Evolutionary conservation across 1,140 invertebrate species (phyloP).

Genomic region (Acromyrmex echinatior): DNA sequence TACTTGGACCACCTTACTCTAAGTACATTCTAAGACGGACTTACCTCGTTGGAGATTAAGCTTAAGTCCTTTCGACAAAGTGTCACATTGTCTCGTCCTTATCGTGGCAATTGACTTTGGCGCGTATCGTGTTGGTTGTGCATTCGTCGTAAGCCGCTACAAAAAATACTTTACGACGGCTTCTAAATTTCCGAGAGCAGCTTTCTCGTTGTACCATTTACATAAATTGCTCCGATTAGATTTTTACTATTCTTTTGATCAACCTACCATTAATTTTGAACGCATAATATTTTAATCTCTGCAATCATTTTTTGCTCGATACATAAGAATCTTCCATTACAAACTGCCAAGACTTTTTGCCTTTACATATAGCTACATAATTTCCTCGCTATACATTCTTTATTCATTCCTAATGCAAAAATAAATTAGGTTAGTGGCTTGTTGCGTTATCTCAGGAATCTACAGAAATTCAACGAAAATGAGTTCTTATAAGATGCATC

Average conservation of each 20-base stretch:
- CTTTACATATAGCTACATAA: too few relatives aligned
- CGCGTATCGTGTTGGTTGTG: conserved; percentile 46
- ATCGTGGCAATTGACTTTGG: conserved; percentile 60
- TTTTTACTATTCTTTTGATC: background rate
- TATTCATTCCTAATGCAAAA: conserved; percentile 15
- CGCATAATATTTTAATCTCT: background rate
- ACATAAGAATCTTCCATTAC: background rate
- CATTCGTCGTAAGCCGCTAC: background rate
- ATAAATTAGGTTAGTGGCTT: conserved; percentile 11
- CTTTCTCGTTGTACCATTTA: background rate
- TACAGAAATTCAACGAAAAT: conserved; percentile 39
- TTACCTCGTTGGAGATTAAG: conserved; percentile 58
- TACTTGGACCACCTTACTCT: conserved; percentile 36
- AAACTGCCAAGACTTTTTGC: background rate
- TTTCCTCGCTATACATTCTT: too few relatives aligned
- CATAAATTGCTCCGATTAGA: background rate
- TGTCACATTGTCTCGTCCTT: conserved; percentile 60
- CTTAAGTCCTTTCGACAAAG: conserved; percentile 59
- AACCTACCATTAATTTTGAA: background rate
- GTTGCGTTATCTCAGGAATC: conserved; percentile 12
- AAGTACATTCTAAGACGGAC: conserved; percentile 61
- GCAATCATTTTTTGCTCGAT: background rate
- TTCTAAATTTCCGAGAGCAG: background rate
- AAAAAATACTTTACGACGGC: conserved; percentile 37
- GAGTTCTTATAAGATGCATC: conserved; percentile 44